Conservation (phyloP, 2,888 invertebrate genomes). For the Archips xylosteana region DNA sequence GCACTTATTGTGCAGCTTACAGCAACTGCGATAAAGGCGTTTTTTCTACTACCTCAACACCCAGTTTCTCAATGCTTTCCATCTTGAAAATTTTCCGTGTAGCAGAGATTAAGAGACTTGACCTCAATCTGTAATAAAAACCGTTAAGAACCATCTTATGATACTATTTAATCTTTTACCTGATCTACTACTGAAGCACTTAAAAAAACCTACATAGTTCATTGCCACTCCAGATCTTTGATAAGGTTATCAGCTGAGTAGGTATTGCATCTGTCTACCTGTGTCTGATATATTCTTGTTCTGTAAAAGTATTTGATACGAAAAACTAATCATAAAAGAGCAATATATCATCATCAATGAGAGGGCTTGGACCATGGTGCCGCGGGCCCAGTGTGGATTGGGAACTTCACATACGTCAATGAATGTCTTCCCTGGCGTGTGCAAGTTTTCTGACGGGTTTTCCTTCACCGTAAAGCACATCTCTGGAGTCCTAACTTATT, state of each 20-base stretch:
- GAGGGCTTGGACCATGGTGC: no score
- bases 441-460: no score
- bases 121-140: conserved; percentile 9
- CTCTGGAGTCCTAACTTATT: no score
- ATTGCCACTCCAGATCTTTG: neutral
- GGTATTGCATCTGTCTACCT: neutral
- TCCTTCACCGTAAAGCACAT: no score
- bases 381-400: no score
- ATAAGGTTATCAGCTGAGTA: neutral
- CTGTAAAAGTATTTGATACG: neutral
- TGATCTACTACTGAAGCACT: conserved; percentile 1
- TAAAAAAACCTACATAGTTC: neutral
- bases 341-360: neutral
- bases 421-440: no score
- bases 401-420: no score
- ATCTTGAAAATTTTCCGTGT: conserved; percentile 4
- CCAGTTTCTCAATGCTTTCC: neutral
- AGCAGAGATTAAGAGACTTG: neutral
- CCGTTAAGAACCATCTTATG: neutral
- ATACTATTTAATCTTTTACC: neutral
- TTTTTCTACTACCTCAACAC: neutral
- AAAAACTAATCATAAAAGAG: no score
- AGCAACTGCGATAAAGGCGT: no score
- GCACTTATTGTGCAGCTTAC: no score
- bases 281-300: neutral